phyloP scores from a whole-genome alignment of 2,888 invertebrate genomes.

The Phorcus lineatus region DNA sequence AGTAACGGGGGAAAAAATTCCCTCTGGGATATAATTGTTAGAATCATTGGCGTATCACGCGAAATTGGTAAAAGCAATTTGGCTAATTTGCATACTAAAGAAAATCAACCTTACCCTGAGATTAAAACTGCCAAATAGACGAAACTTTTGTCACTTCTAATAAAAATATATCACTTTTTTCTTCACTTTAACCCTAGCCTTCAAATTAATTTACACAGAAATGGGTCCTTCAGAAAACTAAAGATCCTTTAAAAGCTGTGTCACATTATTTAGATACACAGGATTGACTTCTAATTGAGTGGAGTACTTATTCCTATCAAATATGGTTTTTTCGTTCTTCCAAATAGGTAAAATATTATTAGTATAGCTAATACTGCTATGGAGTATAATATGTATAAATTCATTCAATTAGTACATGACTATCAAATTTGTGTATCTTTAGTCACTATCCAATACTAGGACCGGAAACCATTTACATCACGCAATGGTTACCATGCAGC shows the following conservation, averaged over 20 bases:
- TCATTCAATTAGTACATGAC: too few relatives aligned
- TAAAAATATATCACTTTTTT: neutral
- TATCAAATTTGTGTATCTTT: too few relatives aligned
- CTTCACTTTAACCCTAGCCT: neutral
- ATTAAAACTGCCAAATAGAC: neutral
- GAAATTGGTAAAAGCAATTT: conserved; percentile 21
- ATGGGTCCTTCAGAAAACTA: neutral
- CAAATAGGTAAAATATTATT: too few relatives aligned
- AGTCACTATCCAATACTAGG: too few relatives aligned
- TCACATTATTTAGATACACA: too few relatives aligned
- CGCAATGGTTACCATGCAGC: too few relatives aligned
- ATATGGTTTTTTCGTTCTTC: too few relatives aligned
- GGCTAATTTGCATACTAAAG: conserved; percentile 20
- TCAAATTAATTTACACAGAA: neutral
- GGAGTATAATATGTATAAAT: too few relatives aligned
- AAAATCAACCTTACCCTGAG: neutral
- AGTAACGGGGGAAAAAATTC: neutral
- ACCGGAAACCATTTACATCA: too few relatives aligned
- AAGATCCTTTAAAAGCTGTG: neutral
- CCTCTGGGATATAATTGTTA: conserved; percentile 6
- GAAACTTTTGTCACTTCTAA: conserved; percentile 1
- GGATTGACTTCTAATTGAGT: too few relatives aligned
- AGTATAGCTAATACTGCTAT: too few relatives aligned
- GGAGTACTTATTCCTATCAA: too few relatives aligned
- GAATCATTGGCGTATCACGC: neutral